phyloP scores from a whole-genome alignment of 2,797 vertebrate genomes.

The Hafferia zeledoni region DNA sequence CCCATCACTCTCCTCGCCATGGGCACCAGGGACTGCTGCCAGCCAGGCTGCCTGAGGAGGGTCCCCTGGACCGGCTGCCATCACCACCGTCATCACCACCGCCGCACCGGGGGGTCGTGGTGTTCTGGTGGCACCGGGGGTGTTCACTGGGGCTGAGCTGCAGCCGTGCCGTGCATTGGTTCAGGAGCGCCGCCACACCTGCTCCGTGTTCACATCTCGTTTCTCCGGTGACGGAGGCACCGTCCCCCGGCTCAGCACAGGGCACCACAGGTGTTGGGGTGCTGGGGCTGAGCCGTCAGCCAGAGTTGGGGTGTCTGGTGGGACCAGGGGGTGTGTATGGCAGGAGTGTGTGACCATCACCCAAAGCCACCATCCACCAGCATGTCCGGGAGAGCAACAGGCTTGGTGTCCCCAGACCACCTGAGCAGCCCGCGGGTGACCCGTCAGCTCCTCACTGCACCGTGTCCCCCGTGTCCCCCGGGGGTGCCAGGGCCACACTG shows the following conservation, averaged over 20 bases:
- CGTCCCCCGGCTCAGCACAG: accelerated
- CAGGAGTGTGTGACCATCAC: not conserved
- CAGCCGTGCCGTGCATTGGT: not conserved
- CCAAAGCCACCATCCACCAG: accelerated
- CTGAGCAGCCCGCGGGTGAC: not conserved
- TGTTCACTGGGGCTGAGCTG: not conserved
- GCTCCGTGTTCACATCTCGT: not conserved
- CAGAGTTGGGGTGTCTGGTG: accelerated
- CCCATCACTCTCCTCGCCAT: not conserved
- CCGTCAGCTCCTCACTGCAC: not conserved
- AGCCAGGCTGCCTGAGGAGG: not conserved
- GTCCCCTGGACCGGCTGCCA: not conserved
- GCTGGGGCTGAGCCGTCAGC: not conserved
- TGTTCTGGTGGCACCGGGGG: accelerated
- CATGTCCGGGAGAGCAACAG: accelerated
- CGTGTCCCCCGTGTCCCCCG: accelerated
- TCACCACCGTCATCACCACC: not conserved
- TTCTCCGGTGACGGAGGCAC: not conserved
- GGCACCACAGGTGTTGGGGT: not conserved
- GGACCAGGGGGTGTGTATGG: not conserved
- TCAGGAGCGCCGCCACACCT: not conserved
- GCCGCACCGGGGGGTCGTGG: not conserved
- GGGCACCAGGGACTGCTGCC: not conserved
- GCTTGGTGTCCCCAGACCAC: accelerated
- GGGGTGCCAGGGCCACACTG: not conserved